Percentiles rank a stretch among this genome's conserved stretches.
Conservation (phyloP, 2,113 vertebrate genomes). For the Crocuta crocuta region DNA sequence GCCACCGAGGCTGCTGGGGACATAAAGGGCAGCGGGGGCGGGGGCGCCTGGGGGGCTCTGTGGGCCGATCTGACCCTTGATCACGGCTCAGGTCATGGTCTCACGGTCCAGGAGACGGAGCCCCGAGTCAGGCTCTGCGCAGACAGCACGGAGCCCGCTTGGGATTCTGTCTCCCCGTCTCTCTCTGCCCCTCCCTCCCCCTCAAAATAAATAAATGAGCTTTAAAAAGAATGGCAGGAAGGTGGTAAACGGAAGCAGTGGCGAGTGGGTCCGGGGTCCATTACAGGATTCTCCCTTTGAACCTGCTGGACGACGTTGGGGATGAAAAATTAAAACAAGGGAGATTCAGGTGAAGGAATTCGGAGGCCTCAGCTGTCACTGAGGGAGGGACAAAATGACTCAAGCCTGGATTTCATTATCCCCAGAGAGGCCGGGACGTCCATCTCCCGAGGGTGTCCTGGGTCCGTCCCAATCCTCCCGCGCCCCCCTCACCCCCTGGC, state of each 20-base stretch:
- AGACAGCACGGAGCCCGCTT: too few relatives aligned
- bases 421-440: background rate
- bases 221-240: background rate
- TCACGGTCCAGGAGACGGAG: too few relatives aligned
- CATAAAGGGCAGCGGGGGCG: background rate
- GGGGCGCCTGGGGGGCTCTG: background rate
- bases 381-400: background rate
- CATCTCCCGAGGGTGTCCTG: rapidly evolving
- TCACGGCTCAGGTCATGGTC: too few relatives aligned
- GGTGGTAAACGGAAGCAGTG: background rate
- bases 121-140: too few relatives aligned
- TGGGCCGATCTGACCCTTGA: too few relatives aligned
- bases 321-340: background rate
- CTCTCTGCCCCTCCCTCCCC: too few relatives aligned
- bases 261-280: rapidly evolving
- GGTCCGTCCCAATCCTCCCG: background rate
- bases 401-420: background rate
- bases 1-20: too few relatives aligned
- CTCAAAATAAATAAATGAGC: too few relatives aligned
- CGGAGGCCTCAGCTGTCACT: rapidly evolving
- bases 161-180: too few relatives aligned
- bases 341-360: background rate
- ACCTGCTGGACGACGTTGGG: background rate
- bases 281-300: background rate
- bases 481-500: too few relatives aligned